phyloP scores from a whole-genome alignment of 2,113 vertebrate genomes.

The Sprattus sprattus region DNA sequence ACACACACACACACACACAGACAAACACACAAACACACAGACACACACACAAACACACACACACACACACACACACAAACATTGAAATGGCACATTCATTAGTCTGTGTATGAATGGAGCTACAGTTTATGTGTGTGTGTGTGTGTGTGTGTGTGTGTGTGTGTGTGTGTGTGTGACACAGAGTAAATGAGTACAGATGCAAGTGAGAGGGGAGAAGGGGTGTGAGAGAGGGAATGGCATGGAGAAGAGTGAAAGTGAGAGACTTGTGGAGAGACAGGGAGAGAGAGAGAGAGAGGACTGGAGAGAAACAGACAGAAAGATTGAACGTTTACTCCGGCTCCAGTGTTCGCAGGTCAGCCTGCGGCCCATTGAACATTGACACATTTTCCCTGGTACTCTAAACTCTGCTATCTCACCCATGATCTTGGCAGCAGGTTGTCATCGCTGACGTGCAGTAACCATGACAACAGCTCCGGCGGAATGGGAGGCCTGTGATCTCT shows the following conservation, averaged over 20 bases:
- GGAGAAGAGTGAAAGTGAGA: neutral
- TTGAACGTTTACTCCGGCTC: neutral
- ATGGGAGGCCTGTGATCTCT: neutral
- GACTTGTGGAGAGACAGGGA: neutral
- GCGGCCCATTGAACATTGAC: conserved; percentile 4
- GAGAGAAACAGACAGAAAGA: neutral
- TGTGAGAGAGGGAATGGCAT: neutral
- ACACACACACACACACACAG: neutral
- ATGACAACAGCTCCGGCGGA: conserved; percentile 42
- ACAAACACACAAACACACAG: neutral
- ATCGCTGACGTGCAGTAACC: conserved; percentile 33
- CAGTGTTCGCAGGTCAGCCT: conserved; percentile 5
- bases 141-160: neutral
- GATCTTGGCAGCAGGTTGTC: conserved; percentile 10
- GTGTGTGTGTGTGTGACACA: neutral
- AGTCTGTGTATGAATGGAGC: neutral
- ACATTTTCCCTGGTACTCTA: neutral
- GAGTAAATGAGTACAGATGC: neutral
- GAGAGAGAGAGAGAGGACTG: neutral
- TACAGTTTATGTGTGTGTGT: neutral
- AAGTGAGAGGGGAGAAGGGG: neutral
- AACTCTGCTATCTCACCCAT: neutral
- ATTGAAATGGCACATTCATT: no score
- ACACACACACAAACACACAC: neutral
- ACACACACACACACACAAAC: neutral